Conservation (phyloP, 2,113 vertebrate genomes). For the Psilopogon haemacephalus region DNA sequence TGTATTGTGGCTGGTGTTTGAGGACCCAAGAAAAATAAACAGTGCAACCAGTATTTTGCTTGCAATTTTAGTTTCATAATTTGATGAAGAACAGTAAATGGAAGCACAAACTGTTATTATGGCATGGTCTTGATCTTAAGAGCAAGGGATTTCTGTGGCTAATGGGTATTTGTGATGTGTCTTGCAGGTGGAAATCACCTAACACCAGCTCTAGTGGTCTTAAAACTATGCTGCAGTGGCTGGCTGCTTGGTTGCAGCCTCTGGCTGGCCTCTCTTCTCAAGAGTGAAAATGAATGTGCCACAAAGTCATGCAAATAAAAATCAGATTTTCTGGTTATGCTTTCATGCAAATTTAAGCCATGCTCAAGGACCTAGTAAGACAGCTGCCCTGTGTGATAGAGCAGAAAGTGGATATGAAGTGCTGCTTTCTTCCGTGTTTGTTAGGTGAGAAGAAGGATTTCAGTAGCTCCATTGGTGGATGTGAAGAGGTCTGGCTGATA, state of each 20-base stretch:
- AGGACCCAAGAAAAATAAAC: background rate
- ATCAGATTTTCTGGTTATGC: background rate
- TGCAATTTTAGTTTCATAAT: background rate
- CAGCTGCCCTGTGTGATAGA: rapidly evolving
- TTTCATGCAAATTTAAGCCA: background rate
- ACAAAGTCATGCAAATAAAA: background rate
- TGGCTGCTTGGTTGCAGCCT: background rate
- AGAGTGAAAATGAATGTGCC: background rate
- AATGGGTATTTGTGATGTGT: rapidly evolving
- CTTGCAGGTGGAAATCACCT: background rate
- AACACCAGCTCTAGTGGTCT: background rate
- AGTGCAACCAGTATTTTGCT: background rate
- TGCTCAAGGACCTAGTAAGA: background rate
- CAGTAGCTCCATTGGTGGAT: background rate
- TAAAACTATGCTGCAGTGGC: background rate
- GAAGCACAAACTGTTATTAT: background rate
- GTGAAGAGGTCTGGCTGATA: background rate
- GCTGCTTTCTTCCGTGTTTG: background rate
- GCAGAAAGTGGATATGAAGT: background rate
- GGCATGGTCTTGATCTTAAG: background rate
- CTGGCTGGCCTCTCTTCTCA: background rate
- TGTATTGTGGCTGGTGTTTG: background rate
- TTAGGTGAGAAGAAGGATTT: background rate
- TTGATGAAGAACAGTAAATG: background rate
- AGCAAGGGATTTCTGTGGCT: background rate